phyloP scores from a whole-genome alignment of 2,797 vertebrate genomes.

The Chaenodraco wilsoni region DNA sequence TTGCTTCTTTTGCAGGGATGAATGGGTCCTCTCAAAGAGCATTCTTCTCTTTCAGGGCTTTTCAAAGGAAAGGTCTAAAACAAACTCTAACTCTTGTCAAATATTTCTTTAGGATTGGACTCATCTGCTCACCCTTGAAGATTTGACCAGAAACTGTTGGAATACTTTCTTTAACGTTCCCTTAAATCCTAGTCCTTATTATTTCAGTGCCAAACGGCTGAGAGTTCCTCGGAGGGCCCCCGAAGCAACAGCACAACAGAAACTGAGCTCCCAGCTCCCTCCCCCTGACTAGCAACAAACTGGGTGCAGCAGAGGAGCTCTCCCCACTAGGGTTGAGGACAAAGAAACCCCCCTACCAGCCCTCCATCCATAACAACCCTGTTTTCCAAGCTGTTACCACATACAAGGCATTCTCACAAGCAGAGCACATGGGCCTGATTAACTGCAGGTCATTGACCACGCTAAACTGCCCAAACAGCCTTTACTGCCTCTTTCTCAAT shows the following conservation, averaged over 20 bases:
- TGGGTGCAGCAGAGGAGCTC: slow-evolving; percentile 42
- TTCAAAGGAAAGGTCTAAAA: slow-evolving; percentile 37
- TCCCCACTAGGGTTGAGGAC: slow-evolving; percentile 55
- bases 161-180: slow-evolving; percentile 26
- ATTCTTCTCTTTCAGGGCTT: slow-evolving; percentile 26
- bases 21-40: slow-evolving; percentile 32
- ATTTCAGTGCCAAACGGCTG: slow-evolving; percentile 48
- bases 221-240: slow-evolving; percentile 46
- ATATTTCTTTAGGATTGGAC: slow-evolving; percentile 34
- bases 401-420: slow-evolving; percentile 66
- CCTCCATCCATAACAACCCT: slow-evolving; percentile 63
- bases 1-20: slow-evolving; percentile 16
- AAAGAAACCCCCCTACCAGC: slow-evolving; percentile 63
- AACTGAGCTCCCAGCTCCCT: slow-evolving; percentile 20
- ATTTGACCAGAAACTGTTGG: slow-evolving; percentile 40
- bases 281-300: slow-evolving; percentile 32
- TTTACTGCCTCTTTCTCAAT: slow-evolving; percentile 31
- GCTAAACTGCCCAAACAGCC: slow-evolving; percentile 47
- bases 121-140: slow-evolving; percentile 38
- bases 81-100: slow-evolving; percentile 41
- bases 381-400: slow-evolving; percentile 72
- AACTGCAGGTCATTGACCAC: slow-evolving; percentile 69
- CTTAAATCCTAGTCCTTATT: slow-evolving; percentile 41
- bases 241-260: slow-evolving; percentile 42
- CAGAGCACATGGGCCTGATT: slow-evolving; percentile 64